phyloP scores from a whole-genome alignment of 2,888 invertebrate species.

The Dusona sp. region DNA sequence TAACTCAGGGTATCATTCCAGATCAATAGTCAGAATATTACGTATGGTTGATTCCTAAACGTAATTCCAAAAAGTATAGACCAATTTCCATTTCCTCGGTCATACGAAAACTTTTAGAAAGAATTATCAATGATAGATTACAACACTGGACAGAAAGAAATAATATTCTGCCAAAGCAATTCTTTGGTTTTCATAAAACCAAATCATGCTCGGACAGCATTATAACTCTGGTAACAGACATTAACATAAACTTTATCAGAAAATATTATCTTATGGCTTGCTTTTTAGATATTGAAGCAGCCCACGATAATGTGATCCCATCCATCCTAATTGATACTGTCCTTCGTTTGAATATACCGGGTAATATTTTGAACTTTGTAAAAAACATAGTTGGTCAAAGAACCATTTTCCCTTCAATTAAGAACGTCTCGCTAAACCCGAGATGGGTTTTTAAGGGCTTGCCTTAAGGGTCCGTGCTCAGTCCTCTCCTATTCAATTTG shows the following conservation, averaged over 20 bases:
- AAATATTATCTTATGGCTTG: not conserved
- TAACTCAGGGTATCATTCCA: not conserved
- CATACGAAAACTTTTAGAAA: too few species aligned
- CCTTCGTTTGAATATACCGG: not conserved
- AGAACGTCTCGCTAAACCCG: not conserved
- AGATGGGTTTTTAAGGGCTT: not conserved
- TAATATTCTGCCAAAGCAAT: too few species aligned
- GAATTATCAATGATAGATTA: too few species aligned
- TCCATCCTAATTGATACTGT: not conserved
- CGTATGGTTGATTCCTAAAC: conserved; percentile 21
- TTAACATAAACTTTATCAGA: conserved; percentile 5
- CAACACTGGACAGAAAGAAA: too few species aligned
- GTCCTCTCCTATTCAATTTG: not conserved
- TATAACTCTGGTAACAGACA: conserved; percentile 7
- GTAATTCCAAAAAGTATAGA: not conserved
- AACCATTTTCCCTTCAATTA: not conserved
- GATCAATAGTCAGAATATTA: not conserved
- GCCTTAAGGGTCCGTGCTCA: not conserved
- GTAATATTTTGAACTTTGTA: not conserved
- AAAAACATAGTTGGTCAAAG: not conserved
- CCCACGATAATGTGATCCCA: conserved; percentile 19
- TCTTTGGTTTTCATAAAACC: too few species aligned
- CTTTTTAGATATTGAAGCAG: conserved; percentile 38
- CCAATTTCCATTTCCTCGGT: conserved; percentile 15
- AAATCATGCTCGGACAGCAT: conserved; percentile 27